Evolutionary conservation across 2,888 invertebrate species (phyloP), one percentile per base, ranked within the genome.

Genomic region (Ophion ellenae): DNA sequence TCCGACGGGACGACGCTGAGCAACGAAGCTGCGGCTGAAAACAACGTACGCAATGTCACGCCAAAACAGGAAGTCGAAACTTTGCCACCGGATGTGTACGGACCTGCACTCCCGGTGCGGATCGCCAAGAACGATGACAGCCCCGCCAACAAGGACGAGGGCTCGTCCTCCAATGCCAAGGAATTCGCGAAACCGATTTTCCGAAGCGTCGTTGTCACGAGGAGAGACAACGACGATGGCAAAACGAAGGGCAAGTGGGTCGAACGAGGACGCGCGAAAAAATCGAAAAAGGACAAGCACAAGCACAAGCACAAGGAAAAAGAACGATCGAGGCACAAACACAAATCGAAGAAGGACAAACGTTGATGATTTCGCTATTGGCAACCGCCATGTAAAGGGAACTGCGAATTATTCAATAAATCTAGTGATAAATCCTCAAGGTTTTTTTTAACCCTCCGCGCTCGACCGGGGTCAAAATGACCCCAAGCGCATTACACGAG

Each of bases 41-140:
- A 66, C 2, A 9, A 20, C 2, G 32, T 73, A 36, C 45, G 10
- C 73, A 47, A 36, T 45, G 40, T n/a, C 17, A 66, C 73, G 0
- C 47, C 36, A 57, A 28, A 73, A 53, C 20, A 74, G 40, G 81
- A 87, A 73, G 63, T 76, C 0, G 69, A 88, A 70, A 10, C 7
- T 6, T 59, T 89, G 53, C 83, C 86, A n/a, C 69, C 90, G 1
- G 93, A 95, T 88, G 91, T 94, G 20, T 96, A 96, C 77, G 96
- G 96, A 0, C 96, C 96, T 0, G 95, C 95, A 90, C 94, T 96
- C 87, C 96, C 96, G 0, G 94, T 95, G 11, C 95, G 93, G 53
- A 89, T 90, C 11, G 11, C 88, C 7, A 89, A 86, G 69, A 81
- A 28, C n/a, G 87, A 86, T 9, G 87, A 88, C 61, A 45, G 64